Percentiles rank a stretch among this genome's conserved stretches.
phyloP scores from a whole-genome alignment of 2,888 invertebrate species.

The Aphidius colemani region DNA sequence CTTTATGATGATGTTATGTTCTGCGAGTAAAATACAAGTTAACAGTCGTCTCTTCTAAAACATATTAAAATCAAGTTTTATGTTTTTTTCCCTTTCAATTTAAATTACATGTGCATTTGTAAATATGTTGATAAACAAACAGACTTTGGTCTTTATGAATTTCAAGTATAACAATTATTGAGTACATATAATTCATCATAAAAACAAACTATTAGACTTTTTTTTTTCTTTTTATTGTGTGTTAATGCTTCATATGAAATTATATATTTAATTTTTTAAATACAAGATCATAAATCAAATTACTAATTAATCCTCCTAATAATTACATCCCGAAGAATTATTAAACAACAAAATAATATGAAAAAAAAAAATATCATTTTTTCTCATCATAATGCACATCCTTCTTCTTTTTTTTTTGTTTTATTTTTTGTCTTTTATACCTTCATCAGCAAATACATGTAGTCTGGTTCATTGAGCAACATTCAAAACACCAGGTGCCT shows the following conservation, averaged over 20 bases:
- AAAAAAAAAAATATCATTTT: background rate
- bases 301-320: conserved; percentile 53
- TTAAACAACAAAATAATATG: too few species aligned
- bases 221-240: too few species aligned
- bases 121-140: too few species aligned
- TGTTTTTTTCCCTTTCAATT: too few species aligned
- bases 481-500: conserved; percentile 29
- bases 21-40: conserved; percentile 45
- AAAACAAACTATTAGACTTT: too few species aligned
- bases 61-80: too few species aligned
- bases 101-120: too few species aligned
- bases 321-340: conserved; percentile 45
- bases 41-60: conserved; percentile 20
- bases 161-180: too few species aligned
- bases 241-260: too few species aligned
- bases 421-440: conserved; percentile 22
- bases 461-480: background rate
- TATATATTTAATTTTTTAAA: background rate
- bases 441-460: conserved; percentile 16
- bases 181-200: too few species aligned
- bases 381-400: conserved; percentile 4
- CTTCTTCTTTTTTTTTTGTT: conserved; percentile 12
- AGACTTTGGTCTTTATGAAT: too few species aligned
- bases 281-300: conserved; percentile 47
- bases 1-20: conserved; percentile 58